These are phyloP conservation scores for Zaprionus africanus DNA, from an alignment of 1,140 invertebrate species.

Conservation along the genomic window DNA sequence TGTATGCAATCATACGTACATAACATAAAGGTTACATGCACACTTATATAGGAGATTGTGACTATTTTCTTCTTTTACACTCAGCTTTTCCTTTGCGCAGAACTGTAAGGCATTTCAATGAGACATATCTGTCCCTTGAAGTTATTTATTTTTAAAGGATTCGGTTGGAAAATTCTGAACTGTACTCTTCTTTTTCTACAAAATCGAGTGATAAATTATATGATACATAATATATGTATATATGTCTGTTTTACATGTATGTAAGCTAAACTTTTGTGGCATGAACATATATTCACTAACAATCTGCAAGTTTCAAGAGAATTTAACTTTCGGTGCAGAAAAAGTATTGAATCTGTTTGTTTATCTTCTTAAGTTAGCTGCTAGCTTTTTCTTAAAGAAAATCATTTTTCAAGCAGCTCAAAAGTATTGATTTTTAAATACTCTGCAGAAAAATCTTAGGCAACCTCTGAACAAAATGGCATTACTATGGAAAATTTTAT, in stretches of 20 bases:
- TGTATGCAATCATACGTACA: not conserved
- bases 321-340: not conserved
- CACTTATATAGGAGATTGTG: not conserved
- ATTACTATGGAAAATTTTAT: too few species aligned
- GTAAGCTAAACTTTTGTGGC: not conserved
- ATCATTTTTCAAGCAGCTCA: constrained; percentile 11
- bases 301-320: not conserved
- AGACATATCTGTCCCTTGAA: too few species aligned
- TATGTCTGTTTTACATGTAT: not conserved
- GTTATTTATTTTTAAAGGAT: too few species aligned
- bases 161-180: too few species aligned
- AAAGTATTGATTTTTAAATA: too few species aligned
- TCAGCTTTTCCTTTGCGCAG: not conserved
- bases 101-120: too few species aligned
- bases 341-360: not conserved
- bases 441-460: too few species aligned
- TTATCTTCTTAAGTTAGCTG: not conserved
- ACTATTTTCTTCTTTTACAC: not conserved
- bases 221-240: too few species aligned
- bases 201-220: too few species aligned
- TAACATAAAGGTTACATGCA: not conserved
- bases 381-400: not conserved
- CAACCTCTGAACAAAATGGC: too few species aligned
- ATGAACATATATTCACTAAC: not conserved
- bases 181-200: too few species aligned